Evolutionary conservation across 2,113 vertebrate genomes (phyloP).

Genomic region (Odontophorus gujanensis): DNA sequence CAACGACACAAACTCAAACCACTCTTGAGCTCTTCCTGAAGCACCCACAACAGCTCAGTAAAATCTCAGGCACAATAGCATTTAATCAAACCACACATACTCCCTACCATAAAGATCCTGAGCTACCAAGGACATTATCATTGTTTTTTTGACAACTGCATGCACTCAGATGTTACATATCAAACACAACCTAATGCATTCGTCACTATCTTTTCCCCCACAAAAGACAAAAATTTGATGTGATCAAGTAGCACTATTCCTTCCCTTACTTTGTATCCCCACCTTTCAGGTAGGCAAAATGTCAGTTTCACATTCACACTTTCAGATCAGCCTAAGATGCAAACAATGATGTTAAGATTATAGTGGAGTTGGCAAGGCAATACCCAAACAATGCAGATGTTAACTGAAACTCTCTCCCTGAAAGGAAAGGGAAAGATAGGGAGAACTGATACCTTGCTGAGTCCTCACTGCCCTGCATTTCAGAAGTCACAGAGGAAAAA

Average conservation of each 20-base stretch:
- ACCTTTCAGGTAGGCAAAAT: not conserved
- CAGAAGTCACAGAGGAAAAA: not conserved
- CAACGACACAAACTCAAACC: not conserved
- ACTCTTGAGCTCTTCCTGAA: not conserved
- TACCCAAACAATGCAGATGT: not conserved
- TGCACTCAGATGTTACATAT: not conserved
- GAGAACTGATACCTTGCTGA: not conserved
- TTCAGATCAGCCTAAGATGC: not conserved
- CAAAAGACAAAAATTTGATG: not conserved
- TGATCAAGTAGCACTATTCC: not conserved
- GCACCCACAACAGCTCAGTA: not conserved
- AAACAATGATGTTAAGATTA: not conserved
- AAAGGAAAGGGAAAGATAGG: not conserved
- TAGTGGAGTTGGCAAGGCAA: not conserved
- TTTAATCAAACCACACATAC: not conserved
- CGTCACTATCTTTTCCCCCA: not conserved
- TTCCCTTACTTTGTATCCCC: not conserved
- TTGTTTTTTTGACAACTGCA: not conserved
- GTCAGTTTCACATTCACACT: not conserved
- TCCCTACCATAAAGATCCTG: not conserved
- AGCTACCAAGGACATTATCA: not conserved
- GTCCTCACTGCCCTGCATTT: not conserved
- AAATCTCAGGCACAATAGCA: not conserved
- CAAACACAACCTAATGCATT: not conserved
- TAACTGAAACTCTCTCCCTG: not conserved